Evolutionary conservation across 2,888 invertebrate genomes (phyloP).

Genomic region (Poecilobothrus nobilitatus): DNA sequence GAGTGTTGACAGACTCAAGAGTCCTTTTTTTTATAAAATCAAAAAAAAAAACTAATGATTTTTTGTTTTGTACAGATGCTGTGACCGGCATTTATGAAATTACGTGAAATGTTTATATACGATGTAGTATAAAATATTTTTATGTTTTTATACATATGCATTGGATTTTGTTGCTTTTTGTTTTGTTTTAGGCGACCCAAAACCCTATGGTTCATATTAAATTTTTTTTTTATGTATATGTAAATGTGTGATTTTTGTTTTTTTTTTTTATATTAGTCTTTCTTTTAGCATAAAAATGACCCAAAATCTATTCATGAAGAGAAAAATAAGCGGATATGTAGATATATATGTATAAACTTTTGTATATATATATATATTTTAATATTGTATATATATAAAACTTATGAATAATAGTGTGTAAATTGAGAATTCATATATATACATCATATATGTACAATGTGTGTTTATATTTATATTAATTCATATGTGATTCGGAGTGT

Average conservation of each 20-base stretch:
- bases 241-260: no score
- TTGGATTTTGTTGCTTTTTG: no score
- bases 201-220: no score
- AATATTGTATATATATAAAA: no score
- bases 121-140: no score
- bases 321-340: not conserved
- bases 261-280: no score
- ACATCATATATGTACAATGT: not conserved
- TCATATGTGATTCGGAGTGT: no score
- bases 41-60: not conserved
- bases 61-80: not conserved
- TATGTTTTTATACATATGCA: no score
- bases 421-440: not conserved
- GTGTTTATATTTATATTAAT: no score
- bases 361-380: not conserved
- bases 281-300: not conserved
- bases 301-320: not conserved
- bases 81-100: slow-evolving; percentile 3
- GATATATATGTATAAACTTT: not conserved
- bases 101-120: not conserved
- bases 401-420: not conserved
- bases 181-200: no score
- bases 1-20: not conserved
- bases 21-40: not conserved
- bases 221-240: no score